Evolutionary conservation across 2,113 vertebrate genomes (phyloP).

Genomic region (Neoarius graeffei): DNA sequence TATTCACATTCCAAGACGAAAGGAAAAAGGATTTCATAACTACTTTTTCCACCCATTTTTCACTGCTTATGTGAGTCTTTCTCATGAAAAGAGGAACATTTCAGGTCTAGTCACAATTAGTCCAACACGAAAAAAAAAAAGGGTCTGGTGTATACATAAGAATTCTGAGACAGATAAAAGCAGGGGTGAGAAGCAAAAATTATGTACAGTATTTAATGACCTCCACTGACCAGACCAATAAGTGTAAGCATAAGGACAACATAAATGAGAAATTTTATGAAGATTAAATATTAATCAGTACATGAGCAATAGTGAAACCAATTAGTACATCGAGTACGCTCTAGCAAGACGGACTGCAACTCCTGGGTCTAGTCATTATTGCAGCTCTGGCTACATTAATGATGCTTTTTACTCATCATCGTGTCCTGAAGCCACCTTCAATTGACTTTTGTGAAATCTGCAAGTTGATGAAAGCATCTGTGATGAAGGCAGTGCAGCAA

Average conservation of each 20-base stretch:
- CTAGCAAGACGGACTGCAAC: constrained; percentile 1
- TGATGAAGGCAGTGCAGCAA: neutral
- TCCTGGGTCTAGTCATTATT: constrained; percentile 24
- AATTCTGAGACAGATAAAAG: neutral
- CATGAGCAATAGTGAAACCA: neutral
- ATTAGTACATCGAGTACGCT: constrained; percentile 20
- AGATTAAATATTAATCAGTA: constrained; percentile 27
- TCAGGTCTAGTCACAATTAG: neutral
- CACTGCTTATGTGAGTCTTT: neutral
- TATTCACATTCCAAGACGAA: constrained; percentile 15
- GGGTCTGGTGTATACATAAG: neutral
- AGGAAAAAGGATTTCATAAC: constrained; percentile 13
- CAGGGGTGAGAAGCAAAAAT: neutral
- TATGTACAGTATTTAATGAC: neutral
- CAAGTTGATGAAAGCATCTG: neutral
- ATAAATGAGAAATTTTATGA: constrained; percentile 15
- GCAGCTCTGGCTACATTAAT: constrained; percentile 23
- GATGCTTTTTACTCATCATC: constrained; percentile 21
- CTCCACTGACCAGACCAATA: neutral
- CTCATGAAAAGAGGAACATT: neutral
- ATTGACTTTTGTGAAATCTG: constrained; percentile 11
- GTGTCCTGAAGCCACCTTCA: constrained; percentile 8
- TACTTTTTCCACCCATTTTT: neutral
- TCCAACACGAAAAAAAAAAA: neutral
- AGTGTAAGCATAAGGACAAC: constrained; percentile 6